These are phyloP conservation scores for Drosophila merina DNA, from an alignment of 2,888 invertebrate species.

Conservation along the genomic window DNA sequence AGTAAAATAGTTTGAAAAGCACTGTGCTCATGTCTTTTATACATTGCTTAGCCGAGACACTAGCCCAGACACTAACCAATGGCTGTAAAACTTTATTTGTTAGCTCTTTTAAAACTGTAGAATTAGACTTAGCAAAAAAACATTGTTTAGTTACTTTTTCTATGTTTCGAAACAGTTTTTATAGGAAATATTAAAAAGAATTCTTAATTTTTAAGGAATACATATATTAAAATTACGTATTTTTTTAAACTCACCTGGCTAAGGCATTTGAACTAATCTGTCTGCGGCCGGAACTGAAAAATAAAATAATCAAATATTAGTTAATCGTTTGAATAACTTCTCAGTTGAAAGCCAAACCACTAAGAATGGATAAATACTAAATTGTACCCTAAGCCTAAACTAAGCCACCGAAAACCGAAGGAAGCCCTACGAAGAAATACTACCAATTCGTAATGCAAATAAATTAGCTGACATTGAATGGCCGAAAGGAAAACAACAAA, in stretches of 20 bases:
- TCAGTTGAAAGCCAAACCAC: background rate
- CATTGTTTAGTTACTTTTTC: background rate
- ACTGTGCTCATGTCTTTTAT: background rate
- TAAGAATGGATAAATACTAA: constrained; percentile 11
- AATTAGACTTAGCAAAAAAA: background rate
- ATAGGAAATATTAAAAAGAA: background rate
- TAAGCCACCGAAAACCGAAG: constrained; percentile 7
- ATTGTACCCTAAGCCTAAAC: constrained; percentile 8
- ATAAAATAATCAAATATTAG: constrained; percentile 35
- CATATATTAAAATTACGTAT: background rate
- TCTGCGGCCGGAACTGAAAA: constrained; percentile 91
- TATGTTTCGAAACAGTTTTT: too few relatives aligned
- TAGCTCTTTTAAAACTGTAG: background rate
- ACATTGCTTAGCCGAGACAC: constrained; percentile 6
- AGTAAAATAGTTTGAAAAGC: background rate
- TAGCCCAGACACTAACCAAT: constrained; percentile 20
- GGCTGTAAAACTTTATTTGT: background rate
- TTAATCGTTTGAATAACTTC: constrained; percentile 1
- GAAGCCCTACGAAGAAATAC: constrained; percentile 50
- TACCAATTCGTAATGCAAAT: constrained; percentile 49
- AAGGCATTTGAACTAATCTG: constrained; percentile 93
- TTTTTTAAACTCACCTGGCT: constrained; percentile 89
- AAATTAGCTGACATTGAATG: constrained; percentile 64
- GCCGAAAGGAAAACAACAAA: constrained; percentile 19
- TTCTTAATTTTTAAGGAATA: background rate